Percentiles rank a stretch among this genome's conserved stretches.
Evolutionary conservation across 2,888 invertebrate genomes (phyloP).

Genomic region (Drosophila pseudotakahashii): DNA sequence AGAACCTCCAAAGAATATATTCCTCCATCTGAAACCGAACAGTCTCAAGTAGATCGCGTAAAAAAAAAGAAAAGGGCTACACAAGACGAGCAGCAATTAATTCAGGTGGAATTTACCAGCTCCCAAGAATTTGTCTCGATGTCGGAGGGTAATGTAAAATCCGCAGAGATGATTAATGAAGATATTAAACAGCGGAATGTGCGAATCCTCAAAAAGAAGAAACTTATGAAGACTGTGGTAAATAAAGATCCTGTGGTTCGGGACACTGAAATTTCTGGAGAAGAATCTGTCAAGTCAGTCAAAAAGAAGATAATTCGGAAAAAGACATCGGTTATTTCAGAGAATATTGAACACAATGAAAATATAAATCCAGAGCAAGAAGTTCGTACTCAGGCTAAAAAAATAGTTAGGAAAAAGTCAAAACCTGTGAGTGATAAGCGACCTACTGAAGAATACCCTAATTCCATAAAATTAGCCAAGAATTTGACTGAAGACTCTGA

Average conservation of each 20-base stretch:
- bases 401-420: not conserved
- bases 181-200: not conserved
- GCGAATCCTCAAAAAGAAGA: conserved; percentile 10
- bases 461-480: not conserved
- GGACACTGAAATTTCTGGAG: not conserved
- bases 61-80: not conserved
- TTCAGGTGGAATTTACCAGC: not conserved
- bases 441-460: not conserved
- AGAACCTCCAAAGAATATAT: not conserved
- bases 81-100: not conserved
- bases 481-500: not conserved
- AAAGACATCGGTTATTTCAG: not conserved
- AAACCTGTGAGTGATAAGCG: not conserved
- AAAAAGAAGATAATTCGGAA: conserved; percentile 21
- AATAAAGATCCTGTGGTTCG: not conserved
- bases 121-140: conserved; percentile 7
- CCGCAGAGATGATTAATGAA: not conserved
- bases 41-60: not conserved
- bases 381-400: not conserved
- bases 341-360: not conserved
- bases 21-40: not conserved
- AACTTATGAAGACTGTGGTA: not conserved
- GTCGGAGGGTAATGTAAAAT: not conserved
- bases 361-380: not conserved
- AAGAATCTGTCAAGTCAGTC: not conserved